phyloP scores from a whole-genome alignment of 2,888 invertebrate species.

The Callosobruchus maculatus region DNA sequence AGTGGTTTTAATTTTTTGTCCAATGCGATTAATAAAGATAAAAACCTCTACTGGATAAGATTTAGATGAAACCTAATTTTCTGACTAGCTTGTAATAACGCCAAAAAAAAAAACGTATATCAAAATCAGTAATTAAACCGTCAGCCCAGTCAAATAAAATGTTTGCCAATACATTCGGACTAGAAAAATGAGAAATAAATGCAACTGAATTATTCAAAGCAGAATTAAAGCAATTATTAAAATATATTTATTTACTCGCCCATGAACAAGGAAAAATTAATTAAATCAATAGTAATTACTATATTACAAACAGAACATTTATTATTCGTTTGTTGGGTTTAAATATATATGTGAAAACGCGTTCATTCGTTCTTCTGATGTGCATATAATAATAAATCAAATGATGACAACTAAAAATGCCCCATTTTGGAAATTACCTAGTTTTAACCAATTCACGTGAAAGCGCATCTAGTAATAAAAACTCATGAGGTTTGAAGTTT shows the following conservation, averaged over 20 bases:
- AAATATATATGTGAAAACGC: not conserved
- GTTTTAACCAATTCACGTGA: too few relatives aligned
- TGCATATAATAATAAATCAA: not conserved
- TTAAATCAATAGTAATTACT: not conserved
- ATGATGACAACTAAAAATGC: not conserved
- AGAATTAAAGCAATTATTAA: not conserved
- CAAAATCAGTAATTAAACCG: not conserved
- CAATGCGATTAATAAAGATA: too few relatives aligned
- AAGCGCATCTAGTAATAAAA: too few relatives aligned
- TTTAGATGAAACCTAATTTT: too few relatives aligned
- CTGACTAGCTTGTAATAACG: too few relatives aligned
- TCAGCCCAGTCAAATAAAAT: not conserved
- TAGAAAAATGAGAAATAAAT: too few relatives aligned
- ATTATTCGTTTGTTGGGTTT: not conserved
- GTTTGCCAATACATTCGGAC: not conserved
- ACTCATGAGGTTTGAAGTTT: too few relatives aligned
- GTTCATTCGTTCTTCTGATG: not conserved
- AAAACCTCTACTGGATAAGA: too few relatives aligned
- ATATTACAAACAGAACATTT: not conserved
- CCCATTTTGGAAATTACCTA: not conserved
- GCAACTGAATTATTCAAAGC: not conserved
- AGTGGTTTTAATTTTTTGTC: too few relatives aligned
- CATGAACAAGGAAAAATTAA: not conserved
- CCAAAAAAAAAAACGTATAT: too few relatives aligned
- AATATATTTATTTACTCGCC: not conserved